A percentile compares a stretch with the other conserved stretches of the same genome.
Conservation (phyloP, 2,797 vertebrate species). For the Cichlasoma orientale region DNA sequence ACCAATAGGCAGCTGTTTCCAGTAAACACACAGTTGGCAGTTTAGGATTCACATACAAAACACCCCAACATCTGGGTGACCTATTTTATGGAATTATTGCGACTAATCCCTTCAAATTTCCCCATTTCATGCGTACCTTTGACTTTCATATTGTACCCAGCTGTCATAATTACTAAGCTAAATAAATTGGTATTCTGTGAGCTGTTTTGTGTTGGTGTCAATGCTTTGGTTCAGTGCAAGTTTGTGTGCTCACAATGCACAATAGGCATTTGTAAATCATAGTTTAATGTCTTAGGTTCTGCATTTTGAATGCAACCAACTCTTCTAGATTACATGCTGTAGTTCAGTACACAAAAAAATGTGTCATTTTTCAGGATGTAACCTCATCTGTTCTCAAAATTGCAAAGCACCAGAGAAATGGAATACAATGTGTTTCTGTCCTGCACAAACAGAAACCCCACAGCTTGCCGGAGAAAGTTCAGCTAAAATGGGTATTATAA, state of each 20-base stretch:
- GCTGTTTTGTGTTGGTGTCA: neutral
- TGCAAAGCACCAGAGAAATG: neutral
- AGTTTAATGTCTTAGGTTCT: neutral
- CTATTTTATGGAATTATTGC: constrained; percentile 67
- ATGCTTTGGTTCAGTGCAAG: neutral
- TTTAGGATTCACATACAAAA: constrained; percentile 43
- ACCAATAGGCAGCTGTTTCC: constrained; percentile 58
- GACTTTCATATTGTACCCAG: constrained; percentile 65
- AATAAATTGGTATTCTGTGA: constrained; percentile 1
- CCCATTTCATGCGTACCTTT: constrained; percentile 54
- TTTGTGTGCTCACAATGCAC: neutral
- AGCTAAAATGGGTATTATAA: constrained; percentile 32
- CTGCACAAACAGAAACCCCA: constrained; percentile 31
- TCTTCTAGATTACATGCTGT: neutral
- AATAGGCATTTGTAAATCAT: neutral
- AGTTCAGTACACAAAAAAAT: neutral
- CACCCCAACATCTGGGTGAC: constrained; percentile 70
- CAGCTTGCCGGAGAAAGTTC: constrained; percentile 34
- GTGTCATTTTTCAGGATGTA: too few species aligned
- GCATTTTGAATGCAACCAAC: too few species aligned
- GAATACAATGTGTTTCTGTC: constrained; percentile 16
- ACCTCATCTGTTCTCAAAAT: neutral
- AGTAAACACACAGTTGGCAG: constrained; percentile 55
- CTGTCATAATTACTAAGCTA: constrained; percentile 44
- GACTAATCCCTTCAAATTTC: constrained; percentile 63